Conservation (phyloP, 2,888 invertebrate genomes). For the Hemaris fuciformis region DNA sequence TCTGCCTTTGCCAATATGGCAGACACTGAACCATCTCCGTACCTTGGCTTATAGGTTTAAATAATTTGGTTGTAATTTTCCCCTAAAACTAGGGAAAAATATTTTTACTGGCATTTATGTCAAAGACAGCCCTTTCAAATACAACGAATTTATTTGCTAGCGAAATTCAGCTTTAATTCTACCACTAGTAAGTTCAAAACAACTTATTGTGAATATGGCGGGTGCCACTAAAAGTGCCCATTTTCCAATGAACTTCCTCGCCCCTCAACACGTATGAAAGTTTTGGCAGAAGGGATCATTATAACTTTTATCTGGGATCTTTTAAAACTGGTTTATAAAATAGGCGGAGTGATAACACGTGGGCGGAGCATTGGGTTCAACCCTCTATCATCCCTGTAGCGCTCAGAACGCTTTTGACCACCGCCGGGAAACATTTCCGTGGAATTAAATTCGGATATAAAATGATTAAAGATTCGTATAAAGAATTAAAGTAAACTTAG, state of each 20-base stretch:
- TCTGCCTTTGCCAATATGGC: too few species aligned
- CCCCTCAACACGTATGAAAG: background rate
- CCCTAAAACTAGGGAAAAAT: background rate
- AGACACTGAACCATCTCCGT: too few species aligned
- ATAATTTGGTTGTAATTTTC: too few species aligned
- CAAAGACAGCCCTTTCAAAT: too few species aligned
- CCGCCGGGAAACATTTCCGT: constrained; percentile 17
- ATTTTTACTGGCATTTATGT: background rate
- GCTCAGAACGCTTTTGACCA: constrained; percentile 12
- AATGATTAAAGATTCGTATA: background rate
- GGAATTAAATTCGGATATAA: background rate
- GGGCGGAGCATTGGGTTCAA: constrained; percentile 24
- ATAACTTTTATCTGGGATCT: constrained; percentile 11
- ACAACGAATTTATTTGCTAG: background rate
- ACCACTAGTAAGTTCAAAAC: background rate
- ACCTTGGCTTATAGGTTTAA: too few species aligned
- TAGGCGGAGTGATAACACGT: constrained; percentile 19
- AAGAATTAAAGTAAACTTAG: background rate
- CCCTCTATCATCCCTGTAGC: constrained; percentile 12
- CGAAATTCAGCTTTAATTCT: background rate
- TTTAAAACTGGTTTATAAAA: constrained; percentile 17
- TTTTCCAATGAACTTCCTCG: constrained; percentile 14
- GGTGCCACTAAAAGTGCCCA: background rate
- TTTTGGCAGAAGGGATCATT: background rate
- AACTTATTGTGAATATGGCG: background rate